Conservation (phyloP, 2,797 vertebrate species). For the Rhodeus uyekii region DNA sequence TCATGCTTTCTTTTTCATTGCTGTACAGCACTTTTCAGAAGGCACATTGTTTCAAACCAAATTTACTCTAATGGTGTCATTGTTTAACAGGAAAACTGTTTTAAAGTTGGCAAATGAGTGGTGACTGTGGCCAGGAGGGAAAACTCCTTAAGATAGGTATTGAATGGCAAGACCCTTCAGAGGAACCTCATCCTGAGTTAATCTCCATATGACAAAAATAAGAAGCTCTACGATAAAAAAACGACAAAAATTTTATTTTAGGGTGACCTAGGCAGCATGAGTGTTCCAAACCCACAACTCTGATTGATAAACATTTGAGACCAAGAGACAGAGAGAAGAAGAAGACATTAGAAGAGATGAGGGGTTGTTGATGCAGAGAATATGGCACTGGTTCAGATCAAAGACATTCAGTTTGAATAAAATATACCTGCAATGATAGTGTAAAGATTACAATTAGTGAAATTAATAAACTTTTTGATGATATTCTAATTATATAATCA, state of each 20-base stretch:
- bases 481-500: too few species aligned
- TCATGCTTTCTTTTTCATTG: neutral
- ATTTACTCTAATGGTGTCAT: neutral
- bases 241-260: neutral
- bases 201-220: neutral
- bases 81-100: neutral
- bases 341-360: neutral
- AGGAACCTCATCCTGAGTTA: neutral
- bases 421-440: neutral
- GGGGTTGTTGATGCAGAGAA: neutral
- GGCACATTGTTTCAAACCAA: neutral
- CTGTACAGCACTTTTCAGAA: too few species aligned
- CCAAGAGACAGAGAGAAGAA: neutral
- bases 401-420: neutral
- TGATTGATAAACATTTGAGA: neutral
- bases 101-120: neutral
- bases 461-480: too few species aligned
- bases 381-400: neutral
- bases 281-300: neutral
- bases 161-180: neutral
- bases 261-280: neutral
- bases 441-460: neutral
- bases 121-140: neutral
- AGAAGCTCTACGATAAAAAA: neutral
- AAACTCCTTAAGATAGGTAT: neutral